Base-by-base conservation (phyloP, 2,888 invertebrate genomes). In the Synanthedon vespiformis region DNA sequence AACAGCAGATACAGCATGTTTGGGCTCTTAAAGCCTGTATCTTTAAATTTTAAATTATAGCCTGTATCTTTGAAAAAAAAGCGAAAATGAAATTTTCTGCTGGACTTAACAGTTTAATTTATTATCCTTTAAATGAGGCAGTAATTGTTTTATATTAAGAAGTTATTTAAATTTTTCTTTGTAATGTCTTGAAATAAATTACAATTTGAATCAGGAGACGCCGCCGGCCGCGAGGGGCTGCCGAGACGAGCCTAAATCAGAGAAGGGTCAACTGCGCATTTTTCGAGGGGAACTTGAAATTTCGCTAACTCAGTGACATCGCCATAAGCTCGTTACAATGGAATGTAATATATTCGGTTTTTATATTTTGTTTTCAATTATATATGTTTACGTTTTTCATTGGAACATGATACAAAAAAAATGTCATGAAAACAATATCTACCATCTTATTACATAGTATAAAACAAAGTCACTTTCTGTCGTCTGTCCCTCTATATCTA, bases 261-360 rank as follows among this genome's bases (percentile, higher is more conserved):
- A 67, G 70, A 67, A 70, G 72, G 78, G 76, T 78, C 76, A 76
- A 72, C 66, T 70, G 63, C 61, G 68, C 62, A 60, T 55, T 60
- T 61, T 57, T 54, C 57, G 54, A 56, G 55, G 56, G 60, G 58
- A 58, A 53, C 52, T 40, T 16, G 22, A 12, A 34, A 22, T 18
- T 16, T 48, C 12, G 48, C 22, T n/a, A 13, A 12, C 44, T 44
- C 44, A 52, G 55, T 52, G 54, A 56, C 56, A 58, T 55, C 54
- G 22, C 12, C 48, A 11, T 48, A 48, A 48, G 48, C 48, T 44
- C 44, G 6, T 48, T 18, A 48, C 10, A 18, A 16, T 22, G 6
- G 10, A 48, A 48, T 18, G 12, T 12, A 18, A 14, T 48, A 18
- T 16, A 16, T 12, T 48, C 48, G 18, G 5, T 18, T 16, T 16